Base-by-base conservation (phyloP, 2,888 invertebrate species). In the Crocallis elinguaria region DNA sequence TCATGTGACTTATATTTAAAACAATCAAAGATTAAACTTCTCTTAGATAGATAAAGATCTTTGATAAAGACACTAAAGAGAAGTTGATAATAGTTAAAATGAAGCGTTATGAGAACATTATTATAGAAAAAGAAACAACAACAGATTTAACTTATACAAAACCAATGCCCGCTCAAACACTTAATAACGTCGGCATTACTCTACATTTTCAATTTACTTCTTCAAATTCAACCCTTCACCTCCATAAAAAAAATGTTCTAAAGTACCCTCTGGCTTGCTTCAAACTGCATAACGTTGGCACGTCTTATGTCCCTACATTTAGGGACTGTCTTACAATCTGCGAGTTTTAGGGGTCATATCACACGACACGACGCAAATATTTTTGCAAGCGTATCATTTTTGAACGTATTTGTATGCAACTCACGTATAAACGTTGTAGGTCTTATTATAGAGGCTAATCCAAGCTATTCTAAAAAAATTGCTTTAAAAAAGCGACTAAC, bases 221-320 rank as follows among this genome's bases (percentile, higher is more conserved):
- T 11, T 14, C 11, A n/a, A n/a, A n/a, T 5, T 33, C n/a, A 36
- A 49, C 49, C 54, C 39, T 39, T 44, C 32, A 11, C 1, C 1
- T 1, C 37, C 21, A 39, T 39, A 51, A 45, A 45, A 33, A 44
- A 45, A 33, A 44, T 33, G 38, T 44, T 36, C 23, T 21, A 14
- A 44, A 51, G 27, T 13, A 38, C 27, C 38, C 23, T 17, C 13
- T 32, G 33, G 35, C 35, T 27, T 33, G 33, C 42, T 36, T 25
- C 7, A 25, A 51, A 39, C 41, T 41, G 49, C 25, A 49, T 30
- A 42, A 13, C 48, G 37, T 59, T 57, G 45, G 59, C 67, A 68
- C 68, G 67, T 66, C 58, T 60, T 55, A 61, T 49, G 53, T 50
- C 56, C 56, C 52, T 59, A 60, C 63, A 60, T 66, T 64, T 60